phyloP scores from a whole-genome alignment of 2,113 vertebrate genomes.

The Chloroceryle aenea region DNA sequence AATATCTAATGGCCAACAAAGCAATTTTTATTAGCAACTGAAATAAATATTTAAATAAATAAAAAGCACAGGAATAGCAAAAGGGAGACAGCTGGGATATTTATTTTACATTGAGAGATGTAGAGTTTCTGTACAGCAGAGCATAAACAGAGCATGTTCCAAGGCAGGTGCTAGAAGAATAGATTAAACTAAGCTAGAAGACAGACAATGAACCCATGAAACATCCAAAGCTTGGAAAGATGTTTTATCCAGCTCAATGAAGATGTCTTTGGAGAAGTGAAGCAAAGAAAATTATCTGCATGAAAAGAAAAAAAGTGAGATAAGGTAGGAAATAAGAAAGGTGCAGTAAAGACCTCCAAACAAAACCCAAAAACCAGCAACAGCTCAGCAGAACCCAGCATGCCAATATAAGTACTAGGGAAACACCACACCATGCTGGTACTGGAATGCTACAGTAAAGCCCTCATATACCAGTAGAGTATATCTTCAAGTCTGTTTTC shows the following conservation, averaged over 20 bases:
- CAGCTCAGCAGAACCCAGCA: conserved; percentile 6
- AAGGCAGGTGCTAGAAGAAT: conserved; percentile 67
- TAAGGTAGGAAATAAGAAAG: conserved; percentile 76
- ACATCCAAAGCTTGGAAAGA: conserved; percentile 84
- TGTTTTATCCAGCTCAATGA: conserved; percentile 82
- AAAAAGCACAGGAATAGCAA: conserved; percentile 75
- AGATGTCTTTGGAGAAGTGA: conserved; percentile 87
- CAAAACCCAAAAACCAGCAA: neutral
- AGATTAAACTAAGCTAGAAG: conserved; percentile 71
- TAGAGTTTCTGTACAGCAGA: conserved; percentile 91
- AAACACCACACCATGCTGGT: neutral
- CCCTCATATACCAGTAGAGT: neutral
- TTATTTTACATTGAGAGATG: conserved; percentile 91
- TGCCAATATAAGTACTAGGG: neutral
- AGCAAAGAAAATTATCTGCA: conserved; percentile 96
- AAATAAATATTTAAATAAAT: conserved; percentile 74
- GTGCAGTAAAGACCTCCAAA: conserved; percentile 7
- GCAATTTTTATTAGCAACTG: conserved; percentile 73
- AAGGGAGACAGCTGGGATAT: conserved; percentile 80
- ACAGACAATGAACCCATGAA: conserved; percentile 75
- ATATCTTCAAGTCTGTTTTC: neutral
- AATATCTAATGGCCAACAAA: conserved; percentile 33
- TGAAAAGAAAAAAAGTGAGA: conserved; percentile 79
- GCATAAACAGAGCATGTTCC: conserved; percentile 73
- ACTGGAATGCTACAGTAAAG: neutral